Base-by-base conservation (phyloP, 1,140 invertebrate genomes). In the Drusus annulatus region DNA sequence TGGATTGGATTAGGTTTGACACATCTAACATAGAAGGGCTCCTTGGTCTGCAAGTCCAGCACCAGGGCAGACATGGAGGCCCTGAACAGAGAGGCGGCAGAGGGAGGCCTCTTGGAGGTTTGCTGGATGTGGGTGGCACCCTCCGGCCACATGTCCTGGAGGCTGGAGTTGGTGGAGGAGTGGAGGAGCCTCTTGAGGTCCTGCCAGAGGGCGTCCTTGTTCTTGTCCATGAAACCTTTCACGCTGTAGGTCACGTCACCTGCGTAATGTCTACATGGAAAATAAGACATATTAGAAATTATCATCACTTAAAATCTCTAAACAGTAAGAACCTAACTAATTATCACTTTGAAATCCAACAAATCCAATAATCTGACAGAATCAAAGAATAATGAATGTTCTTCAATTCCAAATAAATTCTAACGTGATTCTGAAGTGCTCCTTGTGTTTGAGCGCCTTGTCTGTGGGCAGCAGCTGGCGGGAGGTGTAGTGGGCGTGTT, bases 1-100 rank as follows among this genome's bases (percentile, higher is more conserved):
- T 99, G 98, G 8, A 95, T 91, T 84, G 98, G 96, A 87, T 99
- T 99, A 13, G 98, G 97, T 87, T 99, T 99, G 81, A 98, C 94
- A 86, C 97, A 98, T 60, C 98, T 92, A n/a, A 99, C 96, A 90
- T 99, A 99, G 89, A 97, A 98, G 1, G 98, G 97, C 85, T 98
- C 97, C 90, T 98, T 98, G 85, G 93, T 95, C 10, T 94, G 93
- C 82, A 99, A 89, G 65, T 96, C 98, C 65, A 95, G 93, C 1
- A 98, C 96, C 25, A 99, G 90, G 31, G 95, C 93, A 73, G 95
- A 91, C 95, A 99, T 99, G 2, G 98, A 99, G 85, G 94, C 96
- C 86, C 97, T 96, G 91, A 99, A 99, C 50, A 98, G 90, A 1
- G 96, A 96, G 31, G 96, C 97, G 36, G 97, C 97, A 0, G 97